Percentiles rank a stretch among this genome's conserved stretches.
Conservation (phyloP, 92 coral and sea anemone species). For the Palythoa grandis region DNA sequence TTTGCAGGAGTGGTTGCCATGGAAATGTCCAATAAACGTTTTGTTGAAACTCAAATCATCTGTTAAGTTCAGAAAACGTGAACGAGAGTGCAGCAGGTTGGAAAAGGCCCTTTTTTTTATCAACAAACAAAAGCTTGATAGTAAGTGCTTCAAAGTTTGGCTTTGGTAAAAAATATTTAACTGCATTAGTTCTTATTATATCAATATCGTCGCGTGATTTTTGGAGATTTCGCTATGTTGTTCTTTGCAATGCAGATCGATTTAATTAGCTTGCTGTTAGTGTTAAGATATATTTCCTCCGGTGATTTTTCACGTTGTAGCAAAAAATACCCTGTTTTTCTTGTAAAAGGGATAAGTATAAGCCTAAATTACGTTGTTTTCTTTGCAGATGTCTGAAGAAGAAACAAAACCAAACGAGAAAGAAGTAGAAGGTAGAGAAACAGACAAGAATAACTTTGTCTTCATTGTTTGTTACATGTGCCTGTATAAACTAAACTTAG, state of each 20-base stretch:
- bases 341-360: neutral
- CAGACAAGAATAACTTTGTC: neutral
- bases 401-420: conserved; percentile 5
- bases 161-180: neutral
- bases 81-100: neutral
- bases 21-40: conserved; percentile 9
- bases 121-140: neutral
- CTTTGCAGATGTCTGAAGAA: conserved; percentile 23
- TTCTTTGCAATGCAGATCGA: neutral
- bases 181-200: neutral
- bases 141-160: neutral
- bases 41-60: conserved; percentile 1
- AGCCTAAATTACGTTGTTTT: neutral
- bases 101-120: neutral
- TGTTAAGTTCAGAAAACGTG: neutral
- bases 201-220: neutral
- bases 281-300: neutral
- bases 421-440: conserved; percentile 2
- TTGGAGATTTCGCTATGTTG: neutral
- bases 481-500: neutral
- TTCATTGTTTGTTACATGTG: neutral
- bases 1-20: neutral
- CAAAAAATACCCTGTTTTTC: neutral
- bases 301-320: neutral
- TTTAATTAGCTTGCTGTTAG: neutral